Base-by-base conservation (phyloP, 2,797 vertebrate genomes). In the Phataginus tetradactyla region DNA sequence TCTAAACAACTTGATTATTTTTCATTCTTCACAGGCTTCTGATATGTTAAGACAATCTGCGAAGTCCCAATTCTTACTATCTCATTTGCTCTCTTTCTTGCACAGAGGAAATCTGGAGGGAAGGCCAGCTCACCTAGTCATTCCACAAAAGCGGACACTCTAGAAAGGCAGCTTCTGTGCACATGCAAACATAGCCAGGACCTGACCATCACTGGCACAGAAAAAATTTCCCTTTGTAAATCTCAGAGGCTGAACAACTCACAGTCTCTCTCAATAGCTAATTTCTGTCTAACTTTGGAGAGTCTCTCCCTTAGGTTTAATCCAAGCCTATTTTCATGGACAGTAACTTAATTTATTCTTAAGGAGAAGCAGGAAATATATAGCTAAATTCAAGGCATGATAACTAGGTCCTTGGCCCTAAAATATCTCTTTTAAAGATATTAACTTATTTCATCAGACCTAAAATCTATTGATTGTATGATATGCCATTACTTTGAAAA, bases 1-100 rank as follows among this genome's bases (percentile, higher is more conserved):
- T 29, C 37, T 45, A 79, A 27, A 80, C 2, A 57, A 83, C 37
- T 49, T 74, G 57, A 78, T 17, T 75, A 37, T 55, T 59, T 75
- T 84, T 45, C 34, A 83, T 74, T 90, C 69, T 74, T 92, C 75
- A 66, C 29, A 75, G 77, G n/a, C 23, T 94, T 92, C 85, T 92
- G 77, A 69, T 51, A 53, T 57, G 49, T 25, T 61, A 72, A 78
- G 71, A 78, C 59, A 86, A 69, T 79, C 80, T 91, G 42, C 34
- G 34, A 74, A 72, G 21, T 83, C 23, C 57, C 64, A 39, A 14
- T 55, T 72, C 75, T 84, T 61, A 68, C 27, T 27, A 49, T 53
- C 71, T 88, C 51, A 71, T 69, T 72, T 75, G 42, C 1, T 93
- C 12, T 42, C 75, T 64, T 71, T 85, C 37, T 79, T 64, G 13